These are phyloP conservation scores for Ardeotis arabs DNA, from an alignment of 2,113 vertebrate species.

Conservation along the genomic window DNA sequence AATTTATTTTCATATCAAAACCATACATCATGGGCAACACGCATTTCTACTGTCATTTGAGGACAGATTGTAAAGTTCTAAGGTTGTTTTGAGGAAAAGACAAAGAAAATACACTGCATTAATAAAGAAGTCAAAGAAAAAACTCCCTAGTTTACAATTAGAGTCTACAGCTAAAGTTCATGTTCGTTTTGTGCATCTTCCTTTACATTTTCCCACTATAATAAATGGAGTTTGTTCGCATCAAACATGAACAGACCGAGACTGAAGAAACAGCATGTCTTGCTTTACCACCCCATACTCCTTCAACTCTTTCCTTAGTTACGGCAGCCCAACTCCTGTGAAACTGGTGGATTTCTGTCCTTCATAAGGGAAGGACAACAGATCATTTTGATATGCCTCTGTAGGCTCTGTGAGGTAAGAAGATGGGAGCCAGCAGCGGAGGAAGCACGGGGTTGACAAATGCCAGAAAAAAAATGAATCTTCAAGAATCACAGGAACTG, in stretches of 20 bases:
- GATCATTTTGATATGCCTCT: neutral
- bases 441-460: neutral
- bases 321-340: neutral
- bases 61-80: neutral
- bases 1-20: constrained; percentile 22
- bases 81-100: neutral
- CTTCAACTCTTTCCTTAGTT: neutral
- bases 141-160: neutral
- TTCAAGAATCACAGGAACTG: neutral
- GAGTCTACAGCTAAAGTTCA: neutral
- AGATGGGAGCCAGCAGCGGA: neutral
- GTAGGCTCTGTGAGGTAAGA: neutral
- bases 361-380: neutral
- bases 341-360: neutral
- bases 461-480: neutral
- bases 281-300: neutral
- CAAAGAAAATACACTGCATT: neutral
- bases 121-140: neutral
- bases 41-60: constrained; percentile 19
- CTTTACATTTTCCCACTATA: neutral
- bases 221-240: neutral
- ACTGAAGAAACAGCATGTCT: neutral
- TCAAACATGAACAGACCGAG: neutral
- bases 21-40: neutral
- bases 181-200: neutral